Base-by-base conservation (phyloP, 1,140 invertebrate species). In the Orchestia grillus region DNA sequence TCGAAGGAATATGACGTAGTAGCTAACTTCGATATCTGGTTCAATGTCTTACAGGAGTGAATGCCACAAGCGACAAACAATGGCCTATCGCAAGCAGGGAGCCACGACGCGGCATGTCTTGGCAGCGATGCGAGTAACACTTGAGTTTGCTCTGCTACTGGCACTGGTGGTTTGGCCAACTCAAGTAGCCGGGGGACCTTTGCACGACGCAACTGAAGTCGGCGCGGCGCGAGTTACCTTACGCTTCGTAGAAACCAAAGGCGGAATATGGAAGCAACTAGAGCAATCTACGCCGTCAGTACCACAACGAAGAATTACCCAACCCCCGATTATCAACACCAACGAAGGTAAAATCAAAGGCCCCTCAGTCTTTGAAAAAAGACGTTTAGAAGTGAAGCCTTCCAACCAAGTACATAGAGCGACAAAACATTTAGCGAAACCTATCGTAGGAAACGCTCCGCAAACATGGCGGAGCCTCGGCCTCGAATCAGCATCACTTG, bases 241-340 rank as follows among this genome's bases (percentile, higher is more conserved):
- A 42, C 88, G 44, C 88, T 91, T 91, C 41, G 88, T 91, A 36
- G 88, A 91, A 91, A 91, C 88, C 42, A 91, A 44, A 44, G 88
- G 44, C 41, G 88, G 88, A 15, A 91, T 44, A 44, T 91, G 88
- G 88, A 91, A 91, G 44, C 88, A 91, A 42, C 88, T 91, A 11
- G 44, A 91, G 88, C 88, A 91, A 16, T 77, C 62, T 19, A 77
- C 62, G 28, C 62, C 62, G 62, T 77, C 28, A 28, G 62, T 36
- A 77, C 62, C 62, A 36, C 62, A 77, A 77, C 62, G 62, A 77
- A 77, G 36, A 15, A 15, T 77, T 3, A 8, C 62, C 62, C 62
- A 77, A 77, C 62, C 62, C 62, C 11, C 62, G 36, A 77, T 77
- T 36, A 28, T 36, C 28, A 77, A 77, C 36, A 77, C 36, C 11